These are phyloP conservation scores for Rhingia rostrata DNA, from an alignment of 2,888 invertebrate genomes.

Conservation along the genomic window DNA sequence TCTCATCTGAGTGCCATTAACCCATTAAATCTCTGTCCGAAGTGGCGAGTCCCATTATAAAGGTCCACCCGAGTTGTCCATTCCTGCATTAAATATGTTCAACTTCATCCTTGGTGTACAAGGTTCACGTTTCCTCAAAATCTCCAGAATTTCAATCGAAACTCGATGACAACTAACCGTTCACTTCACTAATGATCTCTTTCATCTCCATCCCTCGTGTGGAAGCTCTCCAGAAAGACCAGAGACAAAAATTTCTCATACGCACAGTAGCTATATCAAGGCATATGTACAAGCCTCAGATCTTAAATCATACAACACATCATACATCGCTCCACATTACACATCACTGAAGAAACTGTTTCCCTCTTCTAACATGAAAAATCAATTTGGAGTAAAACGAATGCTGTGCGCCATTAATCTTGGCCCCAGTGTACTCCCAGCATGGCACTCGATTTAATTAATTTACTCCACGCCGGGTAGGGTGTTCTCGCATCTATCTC, in stretches of 20 bases:
- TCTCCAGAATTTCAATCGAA: no score
- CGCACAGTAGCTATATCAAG: neutral
- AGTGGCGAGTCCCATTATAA: no score
- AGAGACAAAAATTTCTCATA: neutral
- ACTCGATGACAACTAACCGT: no score
- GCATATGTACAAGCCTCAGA: neutral
- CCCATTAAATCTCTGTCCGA: no score
- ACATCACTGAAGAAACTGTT: neutral
- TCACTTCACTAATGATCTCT: no score
- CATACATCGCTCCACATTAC: conserved; percentile 17
- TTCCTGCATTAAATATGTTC: no score
- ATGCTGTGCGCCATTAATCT: conserved; percentile 52
- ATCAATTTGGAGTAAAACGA: conserved; percentile 46
- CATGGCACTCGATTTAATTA: conserved; percentile 60
- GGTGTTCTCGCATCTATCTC: neutral
- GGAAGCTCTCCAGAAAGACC: neutral
- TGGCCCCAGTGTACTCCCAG: conserved; percentile 45
- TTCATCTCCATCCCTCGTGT: no score
- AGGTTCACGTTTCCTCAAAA: no score
- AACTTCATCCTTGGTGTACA: no score
- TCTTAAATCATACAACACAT: neutral
- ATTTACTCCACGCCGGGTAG: conserved; percentile 46
- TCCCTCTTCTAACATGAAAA: conserved; percentile 53
- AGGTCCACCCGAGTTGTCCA: no score
- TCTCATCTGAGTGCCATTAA: no score